These are phyloP conservation scores for Probosciger aterrimus DNA, from an alignment of 2,113 vertebrate species.

Conservation along the genomic window DNA sequence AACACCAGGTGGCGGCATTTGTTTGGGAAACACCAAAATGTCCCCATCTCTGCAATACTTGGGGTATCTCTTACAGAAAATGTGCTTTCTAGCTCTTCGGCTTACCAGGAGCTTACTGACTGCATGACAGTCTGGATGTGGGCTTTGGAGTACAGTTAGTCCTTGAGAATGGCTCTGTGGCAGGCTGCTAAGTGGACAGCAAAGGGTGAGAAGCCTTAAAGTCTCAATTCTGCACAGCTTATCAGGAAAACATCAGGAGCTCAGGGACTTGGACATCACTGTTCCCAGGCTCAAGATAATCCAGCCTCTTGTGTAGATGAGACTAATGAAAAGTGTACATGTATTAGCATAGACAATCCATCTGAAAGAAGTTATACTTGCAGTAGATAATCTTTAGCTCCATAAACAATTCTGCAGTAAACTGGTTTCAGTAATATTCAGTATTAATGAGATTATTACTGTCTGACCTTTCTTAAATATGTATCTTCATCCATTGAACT, in stretches of 20 bases:
- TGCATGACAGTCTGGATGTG: not conserved
- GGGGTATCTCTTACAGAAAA: accelerated
- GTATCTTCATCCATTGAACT: conserved; percentile 24
- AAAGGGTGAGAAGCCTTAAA: not conserved
- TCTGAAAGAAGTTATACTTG: not conserved
- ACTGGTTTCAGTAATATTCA: not conserved
- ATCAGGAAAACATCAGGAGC: not conserved
- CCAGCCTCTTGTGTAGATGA: not conserved
- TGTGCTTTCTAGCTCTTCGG: not conserved
- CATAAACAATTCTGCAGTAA: not conserved
- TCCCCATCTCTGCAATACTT: not conserved
- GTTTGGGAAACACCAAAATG: conserved; percentile 31
- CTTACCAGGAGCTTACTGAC: not conserved
- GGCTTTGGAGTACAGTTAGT: not conserved
- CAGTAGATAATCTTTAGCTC: not conserved
- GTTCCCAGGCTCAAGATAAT: not conserved
- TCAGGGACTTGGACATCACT: not conserved
- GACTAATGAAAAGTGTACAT: not conserved
- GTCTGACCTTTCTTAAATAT: conserved; percentile 4
- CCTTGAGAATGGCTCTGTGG: not conserved
- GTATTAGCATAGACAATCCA: not conserved
- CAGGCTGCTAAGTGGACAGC: not conserved
- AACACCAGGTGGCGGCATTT: conserved; percentile 61
- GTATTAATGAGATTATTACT: not conserved
- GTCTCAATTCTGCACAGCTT: not conserved